Conservation (phyloP, 2,797 vertebrate genomes). For the Anguilla obscura region DNA sequence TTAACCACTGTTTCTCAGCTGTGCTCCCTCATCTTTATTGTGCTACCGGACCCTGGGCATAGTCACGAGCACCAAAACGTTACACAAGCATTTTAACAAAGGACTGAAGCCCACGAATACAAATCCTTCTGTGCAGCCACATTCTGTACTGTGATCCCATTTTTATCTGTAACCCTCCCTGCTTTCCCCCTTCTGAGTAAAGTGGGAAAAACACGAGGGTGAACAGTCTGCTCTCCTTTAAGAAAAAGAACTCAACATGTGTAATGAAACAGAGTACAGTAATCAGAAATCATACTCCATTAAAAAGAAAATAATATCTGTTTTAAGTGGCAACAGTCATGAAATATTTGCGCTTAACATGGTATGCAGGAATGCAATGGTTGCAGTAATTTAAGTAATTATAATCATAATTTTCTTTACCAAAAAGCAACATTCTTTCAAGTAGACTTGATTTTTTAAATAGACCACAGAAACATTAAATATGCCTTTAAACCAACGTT, state of each 20-base stretch:
- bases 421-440: background rate
- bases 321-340: background rate
- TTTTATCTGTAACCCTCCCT: too few relatives aligned
- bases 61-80: too few relatives aligned
- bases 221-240: background rate
- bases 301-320: background rate
- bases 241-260: background rate
- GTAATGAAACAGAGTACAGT: background rate
- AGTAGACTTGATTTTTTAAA: background rate
- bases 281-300: background rate
- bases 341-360: background rate
- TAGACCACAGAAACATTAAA: background rate
- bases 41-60: too few relatives aligned
- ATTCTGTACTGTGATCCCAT: too few relatives aligned
- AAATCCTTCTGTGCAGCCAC: too few relatives aligned
- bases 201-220: too few relatives aligned
- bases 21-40: constrained; percentile 27
- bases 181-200: too few relatives aligned
- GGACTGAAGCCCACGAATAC: too few relatives aligned
- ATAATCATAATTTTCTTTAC: background rate
- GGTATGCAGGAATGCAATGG: background rate
- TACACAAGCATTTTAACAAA: too few relatives aligned
- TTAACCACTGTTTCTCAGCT: background rate
- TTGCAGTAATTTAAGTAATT: background rate
- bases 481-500: background rate